Conservation (phyloP, 2,113 vertebrate genomes). For the Coracopsis vasa region DNA sequence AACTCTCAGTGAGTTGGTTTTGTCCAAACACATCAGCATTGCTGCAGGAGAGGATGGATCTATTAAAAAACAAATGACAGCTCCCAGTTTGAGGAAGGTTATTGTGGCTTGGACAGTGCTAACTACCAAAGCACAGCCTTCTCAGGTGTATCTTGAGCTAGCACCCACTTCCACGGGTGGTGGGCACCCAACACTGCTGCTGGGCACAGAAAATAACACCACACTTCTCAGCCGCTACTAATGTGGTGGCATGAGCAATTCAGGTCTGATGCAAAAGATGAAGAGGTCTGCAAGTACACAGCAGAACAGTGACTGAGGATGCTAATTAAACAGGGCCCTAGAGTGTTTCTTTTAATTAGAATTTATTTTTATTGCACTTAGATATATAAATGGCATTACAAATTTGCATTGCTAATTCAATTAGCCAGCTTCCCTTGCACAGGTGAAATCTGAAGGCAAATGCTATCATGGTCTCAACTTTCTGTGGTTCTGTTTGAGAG, state of each 20-base stretch:
- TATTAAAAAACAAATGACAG: not conserved
- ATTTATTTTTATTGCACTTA: slow-evolving; percentile 31
- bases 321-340: not conserved
- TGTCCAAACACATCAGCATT: not conserved
- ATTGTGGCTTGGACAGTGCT: not conserved
- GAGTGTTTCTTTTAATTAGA: slow-evolving; percentile 32
- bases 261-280: not conserved
- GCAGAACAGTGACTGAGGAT: not conserved
- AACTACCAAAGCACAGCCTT: not conserved
- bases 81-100: not conserved
- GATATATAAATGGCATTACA: not conserved
- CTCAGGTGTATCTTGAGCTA: not conserved
- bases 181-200: not conserved
- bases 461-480: not conserved
- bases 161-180: not conserved
- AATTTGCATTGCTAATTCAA: not conserved
- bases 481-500: not conserved
- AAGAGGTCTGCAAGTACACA: slow-evolving; percentile 5
- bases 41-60: not conserved
- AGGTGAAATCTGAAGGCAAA: not conserved
- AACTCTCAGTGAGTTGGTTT: not conserved
- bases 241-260: not conserved
- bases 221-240: not conserved
- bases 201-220: not conserved
- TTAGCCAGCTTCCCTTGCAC: not conserved